Evolutionary conservation across 2,797 vertebrate genomes (phyloP), one percentile per base, ranked within the genome.

Genomic region (Glyptemys insculpta): DNA sequence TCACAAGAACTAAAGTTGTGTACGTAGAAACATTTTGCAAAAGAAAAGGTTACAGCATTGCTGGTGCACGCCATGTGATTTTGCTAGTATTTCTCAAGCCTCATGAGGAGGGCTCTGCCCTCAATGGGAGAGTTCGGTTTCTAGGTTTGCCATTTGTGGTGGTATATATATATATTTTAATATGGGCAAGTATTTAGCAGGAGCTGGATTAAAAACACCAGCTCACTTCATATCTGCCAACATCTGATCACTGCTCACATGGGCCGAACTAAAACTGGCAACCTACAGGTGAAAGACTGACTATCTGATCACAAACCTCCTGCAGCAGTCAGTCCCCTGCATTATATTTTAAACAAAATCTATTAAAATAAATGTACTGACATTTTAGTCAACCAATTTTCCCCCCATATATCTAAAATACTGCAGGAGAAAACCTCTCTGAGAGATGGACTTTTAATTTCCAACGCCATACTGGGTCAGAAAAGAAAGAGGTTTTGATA

Each of bases 21-120:
- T 90, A 85, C 0, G 0, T 8, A 82, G 52, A 89, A n/a, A 6
- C 72, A 18, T 18, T 37, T 56, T 62, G 41, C 4, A 50, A 52
- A 91, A 91, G 62, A 88, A 92, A 80, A 92, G 86, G 2, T 25
- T 86, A 72, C 37, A 62, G 88, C 91, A n/a, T 57, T 37, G 62
- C 53, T 16, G 62, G n/a, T 11, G 11, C 1, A 95, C 84, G 59
- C 8, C 54, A 74, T 88, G 34, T 57, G 18, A 91, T 82, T 96
- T 88, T 85, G 41, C 12, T 87, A 52, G 56, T 47, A 62, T 91
- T 91, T 96, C 27, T 76, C 87, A 31, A 53, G 37, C 14, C 5
- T 54, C 3, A 7, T 49, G 72, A 3, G 16, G 11, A 37, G 2
- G 50, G 5, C 1, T 81, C n/a, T 27, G 12, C 85, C 83, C 68